These are phyloP conservation scores for Monodelphis domestica DNA, from an alignment of 2,797 vertebrate genomes.

Conservation along the genomic window DNA sequence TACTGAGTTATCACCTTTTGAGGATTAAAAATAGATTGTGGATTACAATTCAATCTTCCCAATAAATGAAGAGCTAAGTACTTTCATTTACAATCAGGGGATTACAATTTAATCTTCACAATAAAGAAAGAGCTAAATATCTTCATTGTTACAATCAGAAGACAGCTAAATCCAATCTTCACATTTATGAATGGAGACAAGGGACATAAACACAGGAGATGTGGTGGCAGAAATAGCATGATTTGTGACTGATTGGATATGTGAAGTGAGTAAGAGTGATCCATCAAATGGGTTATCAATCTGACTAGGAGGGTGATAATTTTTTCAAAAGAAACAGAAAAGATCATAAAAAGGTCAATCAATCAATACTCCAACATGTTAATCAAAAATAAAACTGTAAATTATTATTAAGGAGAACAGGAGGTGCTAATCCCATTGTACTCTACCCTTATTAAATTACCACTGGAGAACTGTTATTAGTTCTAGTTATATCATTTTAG, in stretches of 20 bases:
- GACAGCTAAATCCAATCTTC: too few species aligned
- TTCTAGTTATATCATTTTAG: not conserved
- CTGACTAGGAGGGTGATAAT: not conserved
- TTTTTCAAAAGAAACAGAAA: not conserved
- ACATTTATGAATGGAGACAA: not conserved
- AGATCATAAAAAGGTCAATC: not conserved
- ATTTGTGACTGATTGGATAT: not conserved
- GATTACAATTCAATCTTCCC: too few species aligned
- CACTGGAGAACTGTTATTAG: not conserved
- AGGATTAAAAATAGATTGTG: too few species aligned
- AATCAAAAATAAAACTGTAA: not conserved
- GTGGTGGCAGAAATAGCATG: not conserved
- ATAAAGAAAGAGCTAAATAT: too few species aligned
- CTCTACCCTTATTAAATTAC: not conserved
- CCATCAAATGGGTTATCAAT: not conserved
- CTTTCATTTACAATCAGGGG: too few species aligned
- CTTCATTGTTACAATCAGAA: too few species aligned
- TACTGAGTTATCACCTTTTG: too few species aligned
- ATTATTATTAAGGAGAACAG: not conserved
- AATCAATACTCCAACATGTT: not conserved
- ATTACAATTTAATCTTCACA: too few species aligned
- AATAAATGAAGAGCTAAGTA: too few species aligned
- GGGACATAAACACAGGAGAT: not conserved
- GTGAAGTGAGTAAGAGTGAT: not conserved
- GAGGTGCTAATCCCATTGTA: not conserved